Conservation (phyloP, 2,113 vertebrate species). For the Leptocoma aspasia region DNA sequence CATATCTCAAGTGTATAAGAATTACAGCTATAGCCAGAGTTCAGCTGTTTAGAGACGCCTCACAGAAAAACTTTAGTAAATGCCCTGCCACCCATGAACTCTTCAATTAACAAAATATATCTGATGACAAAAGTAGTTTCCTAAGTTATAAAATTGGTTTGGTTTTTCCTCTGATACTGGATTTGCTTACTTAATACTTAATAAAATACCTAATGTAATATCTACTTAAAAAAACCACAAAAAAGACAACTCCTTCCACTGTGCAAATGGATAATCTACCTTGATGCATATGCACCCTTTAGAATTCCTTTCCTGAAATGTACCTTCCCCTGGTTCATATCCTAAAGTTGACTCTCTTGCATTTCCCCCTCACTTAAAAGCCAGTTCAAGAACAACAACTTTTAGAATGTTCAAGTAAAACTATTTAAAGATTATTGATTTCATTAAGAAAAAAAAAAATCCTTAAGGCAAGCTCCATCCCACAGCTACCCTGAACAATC, state of each 20-base stretch:
- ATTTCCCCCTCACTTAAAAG: background rate
- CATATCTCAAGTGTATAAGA: background rate
- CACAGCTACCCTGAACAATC: background rate
- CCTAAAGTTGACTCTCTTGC: background rate
- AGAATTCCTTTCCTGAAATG: background rate
- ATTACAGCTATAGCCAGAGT: background rate
- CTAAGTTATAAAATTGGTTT: background rate
- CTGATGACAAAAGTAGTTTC: background rate
- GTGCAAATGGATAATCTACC: background rate
- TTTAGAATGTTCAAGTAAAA: background rate
- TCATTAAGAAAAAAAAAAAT: background rate
- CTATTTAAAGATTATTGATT: background rate
- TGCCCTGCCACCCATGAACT: background rate
- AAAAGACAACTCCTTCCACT: background rate
- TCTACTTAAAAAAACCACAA: background rate
- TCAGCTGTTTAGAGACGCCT: background rate
- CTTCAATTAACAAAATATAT: background rate
- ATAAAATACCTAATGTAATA: background rate
- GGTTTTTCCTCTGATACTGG: fast-evolving
- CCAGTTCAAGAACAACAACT: background rate
- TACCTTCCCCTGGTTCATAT: background rate
- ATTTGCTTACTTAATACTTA: background rate
- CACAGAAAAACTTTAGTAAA: background rate
- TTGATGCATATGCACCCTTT: background rate
- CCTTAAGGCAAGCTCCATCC: background rate